Evolutionary conservation across 2,888 invertebrate genomes (phyloP).

Genomic region (Scaptomyza parva): DNA sequence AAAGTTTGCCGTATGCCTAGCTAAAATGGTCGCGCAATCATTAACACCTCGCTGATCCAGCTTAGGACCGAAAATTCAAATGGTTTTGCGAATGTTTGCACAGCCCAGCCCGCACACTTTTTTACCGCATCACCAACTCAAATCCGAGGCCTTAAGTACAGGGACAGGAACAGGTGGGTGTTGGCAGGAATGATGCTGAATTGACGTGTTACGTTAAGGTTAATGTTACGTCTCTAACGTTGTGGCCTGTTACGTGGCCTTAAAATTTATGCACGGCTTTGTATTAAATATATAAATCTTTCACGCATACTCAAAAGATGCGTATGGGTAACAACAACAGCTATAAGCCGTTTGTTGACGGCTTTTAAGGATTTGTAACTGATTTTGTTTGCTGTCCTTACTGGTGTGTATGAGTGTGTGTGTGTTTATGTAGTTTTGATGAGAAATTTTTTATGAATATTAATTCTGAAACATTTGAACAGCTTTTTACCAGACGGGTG

Average conservation of each 20-base stretch:
- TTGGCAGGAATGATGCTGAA: conserved; percentile 48
- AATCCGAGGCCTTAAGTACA: conserved; percentile 4
- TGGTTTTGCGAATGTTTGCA: conserved; percentile 44
- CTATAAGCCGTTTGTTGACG: conserved; percentile 32
- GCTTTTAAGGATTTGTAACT: conserved; percentile 30
- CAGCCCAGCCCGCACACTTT: conserved; percentile 27
- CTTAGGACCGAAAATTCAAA: conserved; percentile 35
- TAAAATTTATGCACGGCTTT: conserved; percentile 68
- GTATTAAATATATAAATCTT: conserved; percentile 64
- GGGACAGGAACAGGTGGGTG: conserved; percentile 71
- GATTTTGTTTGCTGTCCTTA: conserved; percentile 23
- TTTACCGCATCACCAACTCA: conserved; percentile 26
- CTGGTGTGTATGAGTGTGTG: too few species aligned
- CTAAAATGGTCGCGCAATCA: conserved; percentile 46
- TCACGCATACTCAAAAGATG: conserved; percentile 32
- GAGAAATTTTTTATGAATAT: conserved; percentile 32
- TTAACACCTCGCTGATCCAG: conserved; percentile 67
- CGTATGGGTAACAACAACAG: conserved; percentile 28
- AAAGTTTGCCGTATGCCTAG: conserved; percentile 16
- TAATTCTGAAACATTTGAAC: conserved; percentile 14
- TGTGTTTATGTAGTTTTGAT: conserved; percentile 43
- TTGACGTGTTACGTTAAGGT: conserved; percentile 53
- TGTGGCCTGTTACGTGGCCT: conserved; percentile 52
- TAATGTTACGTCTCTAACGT: conserved; percentile 36
- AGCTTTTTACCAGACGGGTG: conserved; percentile 2